Percentiles rank a stretch among this genome's conserved stretches.
Evolutionary conservation across 2,888 invertebrate genomes (phyloP).

Genomic region (Cataglyphis albicans): DNA sequence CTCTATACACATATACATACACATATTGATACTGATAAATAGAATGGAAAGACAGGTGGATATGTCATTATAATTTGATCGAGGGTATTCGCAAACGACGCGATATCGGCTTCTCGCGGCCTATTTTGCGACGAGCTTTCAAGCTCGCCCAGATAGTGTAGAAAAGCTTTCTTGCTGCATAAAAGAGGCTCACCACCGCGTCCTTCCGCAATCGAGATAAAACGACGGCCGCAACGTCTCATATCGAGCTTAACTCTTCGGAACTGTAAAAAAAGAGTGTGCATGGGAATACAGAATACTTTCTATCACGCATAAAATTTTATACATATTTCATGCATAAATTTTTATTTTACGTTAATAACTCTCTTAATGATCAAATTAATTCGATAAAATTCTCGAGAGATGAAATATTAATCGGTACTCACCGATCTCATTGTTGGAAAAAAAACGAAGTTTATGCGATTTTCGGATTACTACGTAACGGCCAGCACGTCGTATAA

Average conservation of each 20-base stretch:
- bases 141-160: neutral
- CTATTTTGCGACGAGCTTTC: constrained; percentile 11
- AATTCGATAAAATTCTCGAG: neutral
- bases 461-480: neutral
- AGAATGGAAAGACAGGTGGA: neutral
- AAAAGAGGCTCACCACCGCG: neutral
- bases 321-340: neutral
- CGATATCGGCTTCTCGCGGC: neutral
- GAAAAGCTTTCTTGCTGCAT: neutral
- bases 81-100: neutral
- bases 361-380: neutral
- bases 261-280: neutral
- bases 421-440: constrained; percentile 7
- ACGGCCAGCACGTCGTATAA: too few species aligned
- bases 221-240: neutral
- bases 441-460: too few species aligned
- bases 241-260: neutral
- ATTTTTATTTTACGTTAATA: neutral
- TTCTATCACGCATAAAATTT: neutral
- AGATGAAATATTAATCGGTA: neutral
- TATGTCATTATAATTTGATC: constrained; percentile 3
- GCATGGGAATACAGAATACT: neutral
- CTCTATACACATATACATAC: too few species aligned
- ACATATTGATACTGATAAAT: neutral
- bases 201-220: constrained; percentile 8